Evolutionary conservation across 2,797 vertebrate species (phyloP).

Genomic region (Molossus molossus): DNA sequence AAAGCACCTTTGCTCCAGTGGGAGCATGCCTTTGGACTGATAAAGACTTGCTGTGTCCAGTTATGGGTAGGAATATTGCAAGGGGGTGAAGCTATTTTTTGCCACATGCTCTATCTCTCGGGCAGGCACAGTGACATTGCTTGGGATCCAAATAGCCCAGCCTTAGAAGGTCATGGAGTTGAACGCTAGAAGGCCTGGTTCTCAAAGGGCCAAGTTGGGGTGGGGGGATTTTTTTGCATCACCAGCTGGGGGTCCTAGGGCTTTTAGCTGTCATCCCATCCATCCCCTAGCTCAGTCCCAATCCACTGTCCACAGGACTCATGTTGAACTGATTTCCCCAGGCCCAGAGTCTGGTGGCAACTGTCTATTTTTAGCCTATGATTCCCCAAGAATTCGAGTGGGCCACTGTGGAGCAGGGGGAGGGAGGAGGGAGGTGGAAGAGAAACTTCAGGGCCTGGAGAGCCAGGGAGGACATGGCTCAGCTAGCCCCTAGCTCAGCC

Average conservation of each 20-base stretch:
- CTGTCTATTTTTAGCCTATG: conserved; percentile 83
- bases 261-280: not conserved
- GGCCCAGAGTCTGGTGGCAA: conserved; percentile 69
- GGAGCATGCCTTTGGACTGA: conserved; percentile 81
- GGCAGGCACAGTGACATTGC: conserved; percentile 50
- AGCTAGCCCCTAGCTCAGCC: not conserved
- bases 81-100: conserved; percentile 83
- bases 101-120: conserved; percentile 79
- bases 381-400: conserved; percentile 82
- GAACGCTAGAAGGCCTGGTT: conserved; percentile 18
- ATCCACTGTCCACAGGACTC: not conserved
- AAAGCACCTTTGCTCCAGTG: conserved; percentile 80
- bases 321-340: conserved; percentile 52
- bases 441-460: conserved; percentile 56
- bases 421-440: conserved; percentile 64
- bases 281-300: not conserved
- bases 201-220: conserved; percentile 24
- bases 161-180: conserved; percentile 79
- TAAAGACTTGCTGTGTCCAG: conserved; percentile 78
- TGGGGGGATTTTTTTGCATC: not conserved
- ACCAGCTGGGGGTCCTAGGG: not conserved
- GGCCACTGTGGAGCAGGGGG: conserved; percentile 59
- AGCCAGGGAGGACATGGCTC: conserved; percentile 60
- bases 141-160: conserved; percentile 69
- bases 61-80: conserved; percentile 84